Evolutionary conservation across 2,888 invertebrate species (phyloP), one percentile per base, ranked within the genome.

Genomic region (Notodonta ziczac): DNA sequence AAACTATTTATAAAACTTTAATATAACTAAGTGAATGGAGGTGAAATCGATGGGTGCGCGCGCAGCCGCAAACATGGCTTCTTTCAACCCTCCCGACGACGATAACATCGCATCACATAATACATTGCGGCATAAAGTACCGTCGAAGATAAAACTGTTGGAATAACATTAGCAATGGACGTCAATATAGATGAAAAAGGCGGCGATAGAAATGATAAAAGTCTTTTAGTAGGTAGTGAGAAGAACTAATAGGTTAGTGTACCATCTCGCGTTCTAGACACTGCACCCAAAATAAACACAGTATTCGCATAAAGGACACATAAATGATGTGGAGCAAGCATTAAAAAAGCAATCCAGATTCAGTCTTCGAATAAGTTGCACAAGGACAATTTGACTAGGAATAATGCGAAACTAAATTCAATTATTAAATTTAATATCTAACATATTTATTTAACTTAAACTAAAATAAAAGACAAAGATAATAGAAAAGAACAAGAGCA

Each of bases 41-140:
- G 64, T 65, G 72, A 73, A 87, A 91, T 91, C 90, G 83, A 90
- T 89, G 84, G 62, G 58, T 92, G 92, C 92, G 92, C 92, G 92
- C 92, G 92, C 92, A 91, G 61, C 63, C 52, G 63, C 67, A 62
- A 73, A 80, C 74, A 88, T 81, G 87, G 86, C 89, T 89, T 89
- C 86, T 77, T 78, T 66, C 64, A 65, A 60, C 63, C 70, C 59
- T 54, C 57, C 39, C 44, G n/a, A 69, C 57, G 51, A 64, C 39
- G 56, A 60, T 63, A 35, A 53, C 8, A 56, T 48, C 59, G 48
- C 5, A 14, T 6, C 32, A 32, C n/a, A 46, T 52, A 4, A 0
- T 78, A 62, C 83, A 84, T 76, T 70, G 74, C 80, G 58, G 10
- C 52, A 61, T 16, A 10, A 24, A n/a, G n/a, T 4, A 7, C 6